phyloP scores from a whole-genome alignment of 2,888 invertebrate genomes.

The Micoletzkya japonica region DNA sequence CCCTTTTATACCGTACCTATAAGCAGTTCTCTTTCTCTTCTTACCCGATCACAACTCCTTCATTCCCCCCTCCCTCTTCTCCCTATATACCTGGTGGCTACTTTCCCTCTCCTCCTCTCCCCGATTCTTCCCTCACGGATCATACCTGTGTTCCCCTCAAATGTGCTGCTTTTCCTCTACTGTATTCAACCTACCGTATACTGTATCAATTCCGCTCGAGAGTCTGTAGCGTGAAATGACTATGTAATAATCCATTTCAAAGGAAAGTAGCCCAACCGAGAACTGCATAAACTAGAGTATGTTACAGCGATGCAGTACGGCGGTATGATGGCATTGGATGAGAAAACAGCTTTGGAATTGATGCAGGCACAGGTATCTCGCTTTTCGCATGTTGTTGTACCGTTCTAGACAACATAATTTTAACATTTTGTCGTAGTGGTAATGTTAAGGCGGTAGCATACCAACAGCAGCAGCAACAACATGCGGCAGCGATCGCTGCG shows the following conservation, averaged over 20 bases:
- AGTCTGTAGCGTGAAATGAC: not conserved
- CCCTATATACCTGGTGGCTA: conserved; percentile 28
- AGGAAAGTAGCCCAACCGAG: not conserved
- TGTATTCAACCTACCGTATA: not conserved
- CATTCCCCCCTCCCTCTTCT: conserved; percentile 27
- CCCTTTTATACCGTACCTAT: conserved; percentile 19
- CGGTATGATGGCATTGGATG: conserved; percentile 17
- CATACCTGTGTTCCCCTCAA: too few species aligned
- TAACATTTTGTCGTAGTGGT: not conserved
- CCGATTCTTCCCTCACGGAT: not conserved
- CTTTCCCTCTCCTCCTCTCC: conserved; percentile 6
- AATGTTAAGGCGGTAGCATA: conserved; percentile 15
- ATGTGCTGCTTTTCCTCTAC: not conserved
- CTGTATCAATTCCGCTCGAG: not conserved
- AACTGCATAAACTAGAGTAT: too few species aligned
- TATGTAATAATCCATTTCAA: not conserved
- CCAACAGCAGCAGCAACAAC: conserved; percentile 43
- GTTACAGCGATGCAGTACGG: conserved; percentile 23
- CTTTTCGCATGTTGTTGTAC: not conserved
- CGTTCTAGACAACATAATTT: not conserved
- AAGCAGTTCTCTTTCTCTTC: conserved; percentile 1
- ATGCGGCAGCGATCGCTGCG: conserved; percentile 32
- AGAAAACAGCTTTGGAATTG: conserved; percentile 21
- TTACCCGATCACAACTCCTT: too few species aligned
- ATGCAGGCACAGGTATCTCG: conserved; percentile 25